phyloP scores from a whole-genome alignment of 2,888 invertebrate species.

The Cinara cedri region DNA sequence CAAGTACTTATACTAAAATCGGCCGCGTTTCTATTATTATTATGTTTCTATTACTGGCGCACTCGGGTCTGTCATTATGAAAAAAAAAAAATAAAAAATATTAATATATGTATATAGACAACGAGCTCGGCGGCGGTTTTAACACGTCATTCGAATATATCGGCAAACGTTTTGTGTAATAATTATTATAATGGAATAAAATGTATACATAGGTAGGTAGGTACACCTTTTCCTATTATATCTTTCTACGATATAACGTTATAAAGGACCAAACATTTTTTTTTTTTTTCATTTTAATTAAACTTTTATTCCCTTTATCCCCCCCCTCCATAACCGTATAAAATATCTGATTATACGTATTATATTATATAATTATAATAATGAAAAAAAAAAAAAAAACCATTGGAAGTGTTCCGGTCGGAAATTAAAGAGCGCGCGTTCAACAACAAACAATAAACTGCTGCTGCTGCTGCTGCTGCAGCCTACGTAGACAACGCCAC shows the following conservation, averaged over 20 bases:
- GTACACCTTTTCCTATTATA: too few relatives aligned
- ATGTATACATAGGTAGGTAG: too few relatives aligned
- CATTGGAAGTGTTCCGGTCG: conserved; percentile 50
- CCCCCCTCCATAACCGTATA: too few relatives aligned
- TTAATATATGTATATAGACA: background rate
- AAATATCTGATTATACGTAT: background rate
- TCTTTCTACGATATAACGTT: background rate
- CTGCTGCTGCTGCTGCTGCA: too few relatives aligned
- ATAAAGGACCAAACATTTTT: conserved; percentile 30
- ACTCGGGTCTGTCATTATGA: conserved; percentile 4
- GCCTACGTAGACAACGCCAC: conserved; percentile 6
- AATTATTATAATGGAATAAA: conserved; percentile 40
- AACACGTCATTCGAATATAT: conserved; percentile 54
- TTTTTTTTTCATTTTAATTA: conserved; percentile 27
- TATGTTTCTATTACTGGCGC: background rate
- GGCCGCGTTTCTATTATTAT: background rate
- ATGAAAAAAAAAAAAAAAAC: too few relatives aligned
- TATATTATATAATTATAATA: background rate
- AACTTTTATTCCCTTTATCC: background rate
- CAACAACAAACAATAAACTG: too few relatives aligned
- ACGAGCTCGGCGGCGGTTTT: background rate
- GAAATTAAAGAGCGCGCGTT: conserved; percentile 34
- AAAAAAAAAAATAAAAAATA: background rate
- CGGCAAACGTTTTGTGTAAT: conserved; percentile 49
- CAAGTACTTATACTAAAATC: background rate